Evolutionary conservation across 2,797 vertebrate genomes (phyloP).

Genomic region (Pseudochromis fuscus): DNA sequence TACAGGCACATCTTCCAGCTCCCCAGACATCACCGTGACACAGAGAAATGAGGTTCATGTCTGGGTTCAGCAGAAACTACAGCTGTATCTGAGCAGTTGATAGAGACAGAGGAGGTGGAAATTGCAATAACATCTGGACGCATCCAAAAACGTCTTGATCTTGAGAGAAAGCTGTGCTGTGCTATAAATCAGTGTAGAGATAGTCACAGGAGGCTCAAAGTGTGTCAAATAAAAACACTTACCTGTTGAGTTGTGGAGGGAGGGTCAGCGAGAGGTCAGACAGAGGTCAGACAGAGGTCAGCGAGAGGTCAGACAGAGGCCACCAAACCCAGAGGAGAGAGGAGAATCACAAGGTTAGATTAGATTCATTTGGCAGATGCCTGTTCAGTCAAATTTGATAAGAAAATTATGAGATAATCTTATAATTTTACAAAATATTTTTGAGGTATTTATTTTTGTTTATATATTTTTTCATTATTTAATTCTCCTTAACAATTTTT

Average conservation of each 20-base stretch:
- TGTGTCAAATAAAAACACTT: conserved; percentile 63
- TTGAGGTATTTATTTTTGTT: too few relatives aligned
- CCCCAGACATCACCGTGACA: conserved; percentile 9
- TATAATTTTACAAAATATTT: too few relatives aligned
- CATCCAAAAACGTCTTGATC: conserved; percentile 1
- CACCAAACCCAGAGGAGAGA: conserved; percentile 55
- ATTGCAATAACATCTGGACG: conserved; percentile 27
- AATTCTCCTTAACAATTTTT: too few relatives aligned
- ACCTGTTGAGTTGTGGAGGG: conserved; percentile 64
- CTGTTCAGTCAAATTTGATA: neutral
- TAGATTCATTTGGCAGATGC: neutral
- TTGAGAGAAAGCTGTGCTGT: neutral
- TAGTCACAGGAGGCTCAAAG: neutral
- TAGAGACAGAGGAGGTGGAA: neutral
- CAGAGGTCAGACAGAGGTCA: conserved; percentile 3
- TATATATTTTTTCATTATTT: too few relatives aligned
- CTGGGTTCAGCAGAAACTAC: neutral
- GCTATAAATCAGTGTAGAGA: conserved; percentile 17
- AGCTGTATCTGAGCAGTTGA: neutral
- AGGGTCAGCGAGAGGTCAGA: conserved; percentile 15
- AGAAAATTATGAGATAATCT: too few relatives aligned
- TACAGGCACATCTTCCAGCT: conserved; percentile 18
- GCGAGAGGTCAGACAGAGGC: neutral
- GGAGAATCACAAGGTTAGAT: conserved; percentile 17
- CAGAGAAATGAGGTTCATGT: conserved; percentile 13